phyloP scores from a whole-genome alignment of 2,113 vertebrate species.

The Alligator mississippiensis region DNA sequence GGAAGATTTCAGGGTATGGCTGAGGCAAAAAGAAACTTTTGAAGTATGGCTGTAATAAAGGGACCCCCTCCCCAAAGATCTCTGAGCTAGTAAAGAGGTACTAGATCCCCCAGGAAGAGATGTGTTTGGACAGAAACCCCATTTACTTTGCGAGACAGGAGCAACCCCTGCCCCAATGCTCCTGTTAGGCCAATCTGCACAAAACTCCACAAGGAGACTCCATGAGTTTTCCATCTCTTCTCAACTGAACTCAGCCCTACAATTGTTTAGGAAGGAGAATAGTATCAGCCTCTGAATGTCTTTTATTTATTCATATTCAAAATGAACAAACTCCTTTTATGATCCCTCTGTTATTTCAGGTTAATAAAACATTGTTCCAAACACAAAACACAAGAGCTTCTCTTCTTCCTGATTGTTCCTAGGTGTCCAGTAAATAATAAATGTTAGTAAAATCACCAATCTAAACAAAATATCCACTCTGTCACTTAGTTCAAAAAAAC shows the following conservation, averaged over 20 bases:
- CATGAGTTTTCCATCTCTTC: background rate
- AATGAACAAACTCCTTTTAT: background rate
- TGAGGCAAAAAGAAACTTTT: background rate
- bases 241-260: background rate
- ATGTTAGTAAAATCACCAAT: background rate
- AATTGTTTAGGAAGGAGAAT: background rate
- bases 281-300: background rate
- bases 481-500: background rate
- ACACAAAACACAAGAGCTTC: background rate
- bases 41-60: background rate
- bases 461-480: background rate
- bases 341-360: background rate
- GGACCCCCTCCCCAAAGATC: background rate
- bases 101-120: background rate
- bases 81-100: background rate
- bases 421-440: background rate
- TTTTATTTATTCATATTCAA: slow-evolving; percentile 17
- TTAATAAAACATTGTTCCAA: background rate
- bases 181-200: background rate
- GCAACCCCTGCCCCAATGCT: background rate
- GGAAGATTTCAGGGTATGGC: background rate
- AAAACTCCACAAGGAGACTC: background rate
- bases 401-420: background rate
- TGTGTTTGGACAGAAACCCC: background rate
- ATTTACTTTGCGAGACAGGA: background rate